phyloP scores from a whole-genome alignment of 2,113 vertebrate genomes.

The Asarcornis scutulata region DNA sequence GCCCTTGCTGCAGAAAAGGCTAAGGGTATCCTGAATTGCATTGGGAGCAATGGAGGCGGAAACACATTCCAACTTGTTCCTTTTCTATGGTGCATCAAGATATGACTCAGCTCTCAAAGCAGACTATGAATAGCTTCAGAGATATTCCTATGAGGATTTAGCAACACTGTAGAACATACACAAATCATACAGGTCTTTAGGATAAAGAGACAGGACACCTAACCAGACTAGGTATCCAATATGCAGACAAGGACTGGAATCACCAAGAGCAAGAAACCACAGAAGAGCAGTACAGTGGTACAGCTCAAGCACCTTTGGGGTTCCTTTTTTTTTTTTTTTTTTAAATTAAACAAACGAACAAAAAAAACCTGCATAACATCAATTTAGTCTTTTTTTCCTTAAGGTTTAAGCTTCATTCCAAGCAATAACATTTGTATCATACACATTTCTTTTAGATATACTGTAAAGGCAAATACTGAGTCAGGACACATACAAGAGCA shows the following conservation, averaged over 20 bases:
- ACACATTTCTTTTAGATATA: not conserved
- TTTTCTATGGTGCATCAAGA: not conserved
- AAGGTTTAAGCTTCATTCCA: not conserved
- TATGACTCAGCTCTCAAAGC: not conserved
- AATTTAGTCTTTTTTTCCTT: not conserved
- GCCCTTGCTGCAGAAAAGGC: not conserved
- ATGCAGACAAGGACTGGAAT: not conserved
- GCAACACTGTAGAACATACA: not conserved
- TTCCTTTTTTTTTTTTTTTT: not conserved
- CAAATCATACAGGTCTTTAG: not conserved
- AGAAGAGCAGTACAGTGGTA: not conserved
- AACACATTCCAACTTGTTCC: not conserved
- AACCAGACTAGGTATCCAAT: not conserved
- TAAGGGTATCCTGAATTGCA: not conserved
- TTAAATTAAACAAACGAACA: not conserved
- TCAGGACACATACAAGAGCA: not conserved
- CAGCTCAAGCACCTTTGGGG: not conserved
- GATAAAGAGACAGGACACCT: not conserved
- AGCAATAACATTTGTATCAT: not conserved
- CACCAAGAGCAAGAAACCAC: not conserved
- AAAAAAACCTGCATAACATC: not conserved
- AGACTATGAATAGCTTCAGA: not conserved
- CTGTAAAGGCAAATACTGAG: not conserved
- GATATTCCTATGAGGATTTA: not conserved
- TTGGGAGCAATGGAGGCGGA: not conserved